Evolutionary conservation across 2,888 invertebrate genomes (phyloP).

Genomic region (Herminia tarsipennalis): DNA sequence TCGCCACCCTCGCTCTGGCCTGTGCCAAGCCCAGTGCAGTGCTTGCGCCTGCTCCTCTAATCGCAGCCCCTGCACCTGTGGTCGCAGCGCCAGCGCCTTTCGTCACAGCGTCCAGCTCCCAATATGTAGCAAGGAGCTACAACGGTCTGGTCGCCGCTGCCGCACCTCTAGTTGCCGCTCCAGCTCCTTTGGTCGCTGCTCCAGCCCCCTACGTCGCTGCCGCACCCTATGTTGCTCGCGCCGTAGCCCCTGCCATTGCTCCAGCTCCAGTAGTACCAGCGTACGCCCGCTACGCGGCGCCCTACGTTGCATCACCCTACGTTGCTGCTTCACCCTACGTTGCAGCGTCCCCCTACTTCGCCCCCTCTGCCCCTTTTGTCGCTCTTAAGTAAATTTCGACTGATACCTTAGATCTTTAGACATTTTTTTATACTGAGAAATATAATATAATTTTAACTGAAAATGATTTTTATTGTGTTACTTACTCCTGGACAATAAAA

Average conservation of each 20-base stretch:
- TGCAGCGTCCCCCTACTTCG: constrained; percentile 54
- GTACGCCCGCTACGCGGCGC: constrained; percentile 48
- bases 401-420: constrained; percentile 46
- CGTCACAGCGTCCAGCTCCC: constrained; percentile 88
- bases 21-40: constrained; percentile 61
- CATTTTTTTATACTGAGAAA: constrained; percentile 47
- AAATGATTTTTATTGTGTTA: background rate
- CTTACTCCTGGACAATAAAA: too few species aligned
- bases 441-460: constrained; percentile 16
- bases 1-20: constrained; percentile 70
- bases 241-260: constrained; percentile 47
- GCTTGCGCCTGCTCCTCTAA: constrained; percentile 58
- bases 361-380: constrained; percentile 66
- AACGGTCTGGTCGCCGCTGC: constrained; percentile 81
- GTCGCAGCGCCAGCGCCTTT: constrained; percentile 80
- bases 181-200: constrained; percentile 68
- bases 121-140: constrained; percentile 87
- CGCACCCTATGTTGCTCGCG: constrained; percentile 53
- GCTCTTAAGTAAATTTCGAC: constrained; percentile 66
- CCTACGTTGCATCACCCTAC: constrained; percentile 41
- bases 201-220: constrained; percentile 53
- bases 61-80: constrained; percentile 69
- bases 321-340: constrained; percentile 37
- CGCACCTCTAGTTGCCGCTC: constrained; percentile 75
- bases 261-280: constrained; percentile 51